Evolutionary conservation across 2,797 vertebrate species (phyloP).

Genomic region (Valencia hispanica): DNA sequence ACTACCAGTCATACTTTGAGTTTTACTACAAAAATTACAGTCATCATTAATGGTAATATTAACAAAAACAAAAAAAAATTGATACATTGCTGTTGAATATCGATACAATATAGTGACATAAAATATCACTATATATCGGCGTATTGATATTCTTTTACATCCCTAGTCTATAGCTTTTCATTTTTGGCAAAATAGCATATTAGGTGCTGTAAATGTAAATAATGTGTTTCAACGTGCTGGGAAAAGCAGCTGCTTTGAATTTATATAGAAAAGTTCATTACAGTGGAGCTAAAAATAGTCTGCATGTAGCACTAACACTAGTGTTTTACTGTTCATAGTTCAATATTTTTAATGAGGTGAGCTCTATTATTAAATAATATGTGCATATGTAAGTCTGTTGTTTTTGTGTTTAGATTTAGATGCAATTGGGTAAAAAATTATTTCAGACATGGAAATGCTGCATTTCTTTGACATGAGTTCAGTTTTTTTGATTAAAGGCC

Average conservation of each 20-base stretch:
- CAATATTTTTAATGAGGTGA: neutral
- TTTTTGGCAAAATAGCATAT: neutral
- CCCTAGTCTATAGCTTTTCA: neutral
- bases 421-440: too few species aligned
- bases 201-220: neutral
- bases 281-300: neutral
- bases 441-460: too few species aligned
- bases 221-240: neutral
- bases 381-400: neutral
- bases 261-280: neutral
- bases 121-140: too few species aligned
- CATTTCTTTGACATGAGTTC: too few species aligned
- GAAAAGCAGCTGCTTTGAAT: neutral
- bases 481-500: neutral
- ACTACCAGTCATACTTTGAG: too few species aligned
- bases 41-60: too few species aligned
- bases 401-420: neutral
- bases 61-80: too few species aligned
- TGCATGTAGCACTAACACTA: neutral
- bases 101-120: too few species aligned
- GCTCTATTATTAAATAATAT: too few species aligned
- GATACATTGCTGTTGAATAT: too few species aligned
- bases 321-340: too few species aligned
- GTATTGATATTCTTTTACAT: neutral
- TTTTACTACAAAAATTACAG: too few species aligned